Conservation (phyloP, 1,140 invertebrate genomes). For the Stegodyphus dumicola region DNA sequence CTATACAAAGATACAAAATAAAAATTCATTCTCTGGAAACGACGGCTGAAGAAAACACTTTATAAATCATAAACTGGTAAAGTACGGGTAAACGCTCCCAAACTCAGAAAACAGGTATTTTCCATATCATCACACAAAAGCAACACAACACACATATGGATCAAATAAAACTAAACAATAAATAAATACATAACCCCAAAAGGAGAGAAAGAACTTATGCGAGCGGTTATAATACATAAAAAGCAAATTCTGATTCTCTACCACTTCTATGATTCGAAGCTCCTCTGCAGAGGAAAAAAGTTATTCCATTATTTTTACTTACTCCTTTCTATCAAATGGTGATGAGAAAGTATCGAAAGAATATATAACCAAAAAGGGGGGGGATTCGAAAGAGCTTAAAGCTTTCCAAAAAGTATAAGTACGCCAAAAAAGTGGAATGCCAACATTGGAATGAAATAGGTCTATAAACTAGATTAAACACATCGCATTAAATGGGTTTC, state of each 20-base stretch:
- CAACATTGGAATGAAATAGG: slow-evolving; percentile 37
- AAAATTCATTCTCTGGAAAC: too few relatives aligned
- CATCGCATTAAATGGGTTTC: slow-evolving; percentile 55
- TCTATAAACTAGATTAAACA: slow-evolving; percentile 61
- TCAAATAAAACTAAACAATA: slow-evolving; percentile 1
- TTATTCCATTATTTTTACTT: slow-evolving; percentile 45
- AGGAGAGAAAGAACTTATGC: too few relatives aligned
- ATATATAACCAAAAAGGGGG: too few relatives aligned
- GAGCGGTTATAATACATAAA: background rate
- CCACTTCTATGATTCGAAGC: background rate
- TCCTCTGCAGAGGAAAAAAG: background rate
- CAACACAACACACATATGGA: background rate
- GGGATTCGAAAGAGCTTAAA: background rate
- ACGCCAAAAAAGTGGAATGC: background rate
- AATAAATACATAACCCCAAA: background rate
- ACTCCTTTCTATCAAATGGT: slow-evolving; percentile 46
- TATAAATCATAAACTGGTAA: too few relatives aligned
- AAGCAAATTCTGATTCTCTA: background rate
- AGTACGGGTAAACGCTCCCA: too few relatives aligned
- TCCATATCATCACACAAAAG: slow-evolving; percentile 4
- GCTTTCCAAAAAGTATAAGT: background rate
- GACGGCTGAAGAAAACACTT: too few relatives aligned
- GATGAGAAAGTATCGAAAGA: slow-evolving; percentile 29
- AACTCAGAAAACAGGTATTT: background rate
- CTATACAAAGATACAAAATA: too few relatives aligned